Percentiles rank a stretch among this genome's conserved stretches.
Evolutionary conservation across 2,797 vertebrate genomes (phyloP).

Genomic region (Furcifer pardalis): DNA sequence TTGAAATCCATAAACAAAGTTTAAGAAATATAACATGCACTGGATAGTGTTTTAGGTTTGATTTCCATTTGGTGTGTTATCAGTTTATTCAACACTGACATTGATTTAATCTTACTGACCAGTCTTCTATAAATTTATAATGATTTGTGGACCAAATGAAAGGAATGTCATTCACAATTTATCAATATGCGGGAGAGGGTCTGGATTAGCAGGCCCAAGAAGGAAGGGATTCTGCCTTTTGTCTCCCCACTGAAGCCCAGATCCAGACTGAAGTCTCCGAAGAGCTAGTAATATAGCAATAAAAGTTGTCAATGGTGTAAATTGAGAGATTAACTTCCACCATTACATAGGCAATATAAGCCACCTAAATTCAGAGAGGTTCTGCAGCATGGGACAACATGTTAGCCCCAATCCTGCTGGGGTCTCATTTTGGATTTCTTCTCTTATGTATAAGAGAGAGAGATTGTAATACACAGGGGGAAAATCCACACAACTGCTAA

Average conservation of each 20-base stretch:
- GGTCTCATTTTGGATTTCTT: not conserved
- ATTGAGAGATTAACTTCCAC: not conserved
- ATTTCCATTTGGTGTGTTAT: too few species aligned
- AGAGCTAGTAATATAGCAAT: too few species aligned
- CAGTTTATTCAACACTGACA: not conserved
- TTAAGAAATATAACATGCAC: too few species aligned
- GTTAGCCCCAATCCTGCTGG: not conserved
- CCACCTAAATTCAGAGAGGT: not conserved
- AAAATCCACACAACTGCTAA: not conserved
- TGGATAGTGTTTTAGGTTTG: too few species aligned
- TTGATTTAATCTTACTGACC: not conserved
- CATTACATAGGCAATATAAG: not conserved
- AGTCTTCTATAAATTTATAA: not conserved
- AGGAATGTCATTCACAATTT: too few species aligned
- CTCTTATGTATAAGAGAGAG: not conserved
- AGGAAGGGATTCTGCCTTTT: too few species aligned
- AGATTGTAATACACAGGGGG: too few species aligned
- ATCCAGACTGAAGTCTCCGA: not conserved
- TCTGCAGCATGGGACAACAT: not conserved
- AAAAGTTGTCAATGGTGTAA: not conserved
- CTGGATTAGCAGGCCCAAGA: too few species aligned
- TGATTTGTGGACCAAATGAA: too few species aligned
- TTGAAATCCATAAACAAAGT: too few species aligned
- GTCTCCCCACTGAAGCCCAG: too few species aligned
- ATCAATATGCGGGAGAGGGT: too few species aligned